A percentile compares a stretch with the other conserved stretches of the same genome.
phyloP scores from a whole-genome alignment of 1,140 invertebrate species.

The Hormaphis cornu region DNA sequence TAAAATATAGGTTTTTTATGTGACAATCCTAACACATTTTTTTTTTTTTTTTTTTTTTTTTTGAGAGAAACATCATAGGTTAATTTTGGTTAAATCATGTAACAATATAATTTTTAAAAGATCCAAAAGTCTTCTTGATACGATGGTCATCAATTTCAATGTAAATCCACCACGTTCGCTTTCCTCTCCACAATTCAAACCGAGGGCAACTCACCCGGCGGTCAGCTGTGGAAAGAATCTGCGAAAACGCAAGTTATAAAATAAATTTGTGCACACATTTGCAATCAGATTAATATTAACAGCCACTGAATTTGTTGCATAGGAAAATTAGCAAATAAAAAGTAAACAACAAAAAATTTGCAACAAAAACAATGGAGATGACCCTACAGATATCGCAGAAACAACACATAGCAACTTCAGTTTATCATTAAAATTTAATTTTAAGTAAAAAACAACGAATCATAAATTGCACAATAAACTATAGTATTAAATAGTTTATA shows the following conservation, averaged over 20 bases:
- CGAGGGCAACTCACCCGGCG: conserved; percentile 32
- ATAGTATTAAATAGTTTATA: not conserved
- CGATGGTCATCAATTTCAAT: conserved; percentile 24
- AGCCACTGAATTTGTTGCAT: conserved; percentile 15
- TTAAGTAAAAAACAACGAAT: too few species aligned
- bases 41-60: too few species aligned
- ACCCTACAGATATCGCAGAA: conserved; percentile 15
- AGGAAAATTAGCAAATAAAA: not conserved
- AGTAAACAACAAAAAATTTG: conserved; percentile 24
- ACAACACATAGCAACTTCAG: not conserved
- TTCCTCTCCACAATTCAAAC: conserved; percentile 33
- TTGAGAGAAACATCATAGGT: conserved; percentile 4
- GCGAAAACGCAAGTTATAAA: conserved; percentile 40
- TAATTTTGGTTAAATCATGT: conserved; percentile 23
- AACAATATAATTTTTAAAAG: conserved; percentile 17
- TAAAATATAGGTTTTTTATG: not conserved
- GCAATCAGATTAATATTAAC: conserved; percentile 4
- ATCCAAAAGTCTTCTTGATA: conserved; percentile 23
- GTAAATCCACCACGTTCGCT: conserved; percentile 27
- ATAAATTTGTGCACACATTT: conserved; percentile 34
- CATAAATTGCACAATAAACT: too few species aligned
- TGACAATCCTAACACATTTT: conserved; percentile 25
- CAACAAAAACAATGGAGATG: conserved; percentile 21
- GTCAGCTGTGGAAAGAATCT: conserved; percentile 40
- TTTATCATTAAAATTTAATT: too few species aligned